Base-by-base conservation (phyloP, 30 jellyfish, hydroid and myxozoan species). In the Hydra vulgaris region DNA sequence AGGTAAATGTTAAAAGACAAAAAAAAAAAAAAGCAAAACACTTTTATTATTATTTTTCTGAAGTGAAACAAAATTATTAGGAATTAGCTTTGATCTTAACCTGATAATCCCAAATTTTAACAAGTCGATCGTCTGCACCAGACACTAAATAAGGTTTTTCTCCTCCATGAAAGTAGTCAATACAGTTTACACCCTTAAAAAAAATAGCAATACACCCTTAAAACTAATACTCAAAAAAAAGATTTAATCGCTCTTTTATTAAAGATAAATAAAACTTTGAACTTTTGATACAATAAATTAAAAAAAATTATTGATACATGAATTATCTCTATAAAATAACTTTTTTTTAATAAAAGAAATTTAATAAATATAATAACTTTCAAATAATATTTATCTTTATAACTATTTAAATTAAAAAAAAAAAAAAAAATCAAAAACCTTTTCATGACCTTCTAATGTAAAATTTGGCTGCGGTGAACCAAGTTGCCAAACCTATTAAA, bases 21-120 rank as follows among this genome's bases (percentile, higher is more conserved):
- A 56, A 15, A 56, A n/a, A 56, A 56, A 56, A 15, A 56, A 56
- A 17, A 56, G 71, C 71, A 56, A 56, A 56, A 15, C n/a, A n/a
- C 71, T n/a, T 56, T n/a, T 56, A 15, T 15, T 15, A 56, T 15
- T 56, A 56, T 15, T 56, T 15, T 56, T 56, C n/a, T n/a, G n/a
- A n/a, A n/a, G n/a, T n/a, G n/a, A n/a, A n/a, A n/a, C n/a, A n/a
- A 56, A 56, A 56, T 56, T 56, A 15, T 56, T 15, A 56, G 71
- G n/a, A 17, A 56, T 15, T 15, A 56, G 71, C 71, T 56, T 56
- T n/a, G n/a, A 56, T 56, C 18, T n/a, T 56, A 17, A 94, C 99
- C 96, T 94, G 99, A 81, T 94, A 94, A 79, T 94, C 99, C 99
- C 99, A 94, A 3, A 94, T 94, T 80, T 88, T 94, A 26, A 94